Evolutionary conservation across 2,888 invertebrate species (phyloP), one percentile per base, ranked within the genome.

Genomic region (Incurvaria masculella): DNA sequence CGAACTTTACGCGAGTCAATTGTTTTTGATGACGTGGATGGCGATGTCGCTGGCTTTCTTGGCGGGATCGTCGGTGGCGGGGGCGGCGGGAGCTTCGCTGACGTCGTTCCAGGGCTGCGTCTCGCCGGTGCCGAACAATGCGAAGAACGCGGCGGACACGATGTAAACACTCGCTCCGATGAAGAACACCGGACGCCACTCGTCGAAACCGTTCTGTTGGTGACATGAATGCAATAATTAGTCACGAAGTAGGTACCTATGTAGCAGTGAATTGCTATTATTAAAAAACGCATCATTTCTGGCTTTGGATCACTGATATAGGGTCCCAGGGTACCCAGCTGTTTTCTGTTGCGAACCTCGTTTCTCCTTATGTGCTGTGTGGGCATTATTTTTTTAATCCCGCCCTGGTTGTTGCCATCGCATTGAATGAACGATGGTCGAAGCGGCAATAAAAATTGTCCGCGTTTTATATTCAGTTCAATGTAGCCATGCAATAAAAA

Each of bases 181-280:
- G 57, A 85, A 78, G 61, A 90, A 90, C 45, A 89, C 83, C 21
- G 81, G 79, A 45, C 87, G 82, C 90, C 90, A 91, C 64, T 89
- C 84, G 19, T 81, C 74, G 47, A 90, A 79, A n/a, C 88, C 87
- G 55, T 88, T 89, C 89, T 90, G 63, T n/a, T n/a, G n/a, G n/a
- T n/a, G n/a, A 73, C 72, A 51, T 46, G 50, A 52, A 47, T 48
- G 21, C 48, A 49, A 44, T 47, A 4, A 38, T n/a, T n/a, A n/a
- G n/a, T n/a, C n/a, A n/a, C n/a, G n/a, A n/a, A n/a, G n/a, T 33
- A 33, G 23, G 23, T 4, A 11, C 33, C 8, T n/a, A 11, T 8
- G 11, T 14, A 33, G 5, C 6, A 18, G 41, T 5, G 10, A 41
- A 16, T 21, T 14, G 6, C 19, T 42, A 42, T 42, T 18, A 21